Evolutionary conservation across 1,140 invertebrate genomes (phyloP).

Genomic region (Liolophura sinensis): DNA sequence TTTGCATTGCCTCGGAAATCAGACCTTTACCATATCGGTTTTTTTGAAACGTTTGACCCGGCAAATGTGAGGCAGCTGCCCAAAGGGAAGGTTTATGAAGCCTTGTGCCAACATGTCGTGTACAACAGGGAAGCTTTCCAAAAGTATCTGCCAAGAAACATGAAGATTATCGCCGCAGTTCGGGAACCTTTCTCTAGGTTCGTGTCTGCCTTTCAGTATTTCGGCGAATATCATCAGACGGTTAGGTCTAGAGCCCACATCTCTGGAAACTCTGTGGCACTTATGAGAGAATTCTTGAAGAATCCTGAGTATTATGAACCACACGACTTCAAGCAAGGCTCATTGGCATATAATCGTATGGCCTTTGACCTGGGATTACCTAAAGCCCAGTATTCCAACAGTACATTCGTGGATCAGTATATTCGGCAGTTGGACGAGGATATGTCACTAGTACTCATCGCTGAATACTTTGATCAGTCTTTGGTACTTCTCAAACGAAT

Average conservation of each 20-base stretch:
- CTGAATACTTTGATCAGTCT: slow-evolving; percentile 65
- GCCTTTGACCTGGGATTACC: slow-evolving; percentile 48
- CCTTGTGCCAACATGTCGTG: slow-evolving; percentile 42
- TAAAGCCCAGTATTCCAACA: slow-evolving; percentile 45
- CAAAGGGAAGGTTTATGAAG: slow-evolving; percentile 32
- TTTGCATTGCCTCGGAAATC: slow-evolving; percentile 28
- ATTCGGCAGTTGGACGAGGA: slow-evolving; percentile 31
- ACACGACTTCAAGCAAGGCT: slow-evolving; percentile 13
- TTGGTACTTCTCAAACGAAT: slow-evolving; percentile 61
- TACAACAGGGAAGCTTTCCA: slow-evolving; percentile 39
- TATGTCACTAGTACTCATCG: slow-evolving; percentile 64
- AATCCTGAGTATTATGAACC: slow-evolving; percentile 43
- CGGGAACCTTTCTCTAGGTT: slow-evolving; percentile 43
- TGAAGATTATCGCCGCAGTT: slow-evolving; percentile 43
- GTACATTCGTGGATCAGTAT: slow-evolving; percentile 29
- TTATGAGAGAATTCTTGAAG: slow-evolving; percentile 33
- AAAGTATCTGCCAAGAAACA: slow-evolving; percentile 31
- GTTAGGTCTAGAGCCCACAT: slow-evolving; percentile 14
- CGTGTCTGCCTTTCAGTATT: slow-evolving; percentile 43
- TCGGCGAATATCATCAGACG: slow-evolving; percentile 19
- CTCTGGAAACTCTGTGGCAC: slow-evolving; percentile 5
- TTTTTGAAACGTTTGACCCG: slow-evolving; percentile 18
- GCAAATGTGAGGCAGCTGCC: slow-evolving; percentile 24
- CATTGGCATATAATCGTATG: slow-evolving; percentile 32
- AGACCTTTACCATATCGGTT: slow-evolving; percentile 43